phyloP scores from a whole-genome alignment of 2,888 invertebrate genomes.

The Erynnis tages region DNA sequence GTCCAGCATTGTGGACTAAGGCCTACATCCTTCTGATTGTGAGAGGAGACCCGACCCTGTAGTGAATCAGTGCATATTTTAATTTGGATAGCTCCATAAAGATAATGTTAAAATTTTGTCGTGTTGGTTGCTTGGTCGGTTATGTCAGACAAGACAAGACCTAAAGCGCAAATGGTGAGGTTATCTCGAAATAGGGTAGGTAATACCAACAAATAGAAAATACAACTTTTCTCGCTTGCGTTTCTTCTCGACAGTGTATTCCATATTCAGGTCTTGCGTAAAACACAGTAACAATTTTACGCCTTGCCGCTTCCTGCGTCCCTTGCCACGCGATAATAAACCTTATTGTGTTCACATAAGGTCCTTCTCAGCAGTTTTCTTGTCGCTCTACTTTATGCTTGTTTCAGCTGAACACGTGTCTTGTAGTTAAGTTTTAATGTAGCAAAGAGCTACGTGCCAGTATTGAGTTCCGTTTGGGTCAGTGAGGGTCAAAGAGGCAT shows the following conservation, averaged over 20 bases:
- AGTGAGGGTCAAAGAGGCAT: slow-evolving; percentile 32
- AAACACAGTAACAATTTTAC: slow-evolving; percentile 23
- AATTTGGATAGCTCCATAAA: too few relatives aligned
- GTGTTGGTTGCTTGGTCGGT: too few relatives aligned
- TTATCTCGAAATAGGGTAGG: too few relatives aligned
- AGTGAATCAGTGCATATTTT: too few relatives aligned
- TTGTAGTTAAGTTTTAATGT: slow-evolving; percentile 38
- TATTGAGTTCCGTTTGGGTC: slow-evolving; percentile 37
- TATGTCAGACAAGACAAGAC: too few relatives aligned
- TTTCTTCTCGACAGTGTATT: slow-evolving; percentile 1
- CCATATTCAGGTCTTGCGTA: slow-evolving; percentile 10
- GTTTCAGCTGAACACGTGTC: slow-evolving; percentile 27
- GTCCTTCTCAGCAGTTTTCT: neutral
- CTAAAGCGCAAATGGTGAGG: too few relatives aligned
- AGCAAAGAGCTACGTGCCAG: slow-evolving; percentile 33
- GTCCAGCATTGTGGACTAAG: too few relatives aligned
- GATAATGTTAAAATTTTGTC: too few relatives aligned
- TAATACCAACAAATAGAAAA: too few relatives aligned
- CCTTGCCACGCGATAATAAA: neutral
- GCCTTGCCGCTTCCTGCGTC: slow-evolving; percentile 5
- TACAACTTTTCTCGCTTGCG: neutral
- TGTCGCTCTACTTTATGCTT: neutral
- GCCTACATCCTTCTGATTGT: too few relatives aligned
- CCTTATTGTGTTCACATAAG: neutral
- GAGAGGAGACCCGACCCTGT: too few relatives aligned